Evolutionary conservation across 2,113 vertebrate species (phyloP).

Genomic region (Hippocampus zosterae): DNA sequence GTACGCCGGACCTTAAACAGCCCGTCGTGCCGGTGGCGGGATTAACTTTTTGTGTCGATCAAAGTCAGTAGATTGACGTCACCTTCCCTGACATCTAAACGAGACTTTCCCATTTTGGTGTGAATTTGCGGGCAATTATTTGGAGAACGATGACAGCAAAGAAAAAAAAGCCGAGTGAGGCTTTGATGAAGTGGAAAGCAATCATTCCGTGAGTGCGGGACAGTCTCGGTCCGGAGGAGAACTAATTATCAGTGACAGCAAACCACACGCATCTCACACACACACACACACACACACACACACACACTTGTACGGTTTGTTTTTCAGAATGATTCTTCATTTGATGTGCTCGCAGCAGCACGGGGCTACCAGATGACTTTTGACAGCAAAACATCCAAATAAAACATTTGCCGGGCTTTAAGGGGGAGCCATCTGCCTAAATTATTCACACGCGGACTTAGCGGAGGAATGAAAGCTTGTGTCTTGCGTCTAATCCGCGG

Average conservation of each 20-base stretch:
- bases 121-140: constrained; percentile 3
- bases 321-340: constrained; percentile 6
- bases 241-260: constrained; percentile 64
- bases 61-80: neutral
- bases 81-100: neutral
- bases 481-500: constrained; percentile 66
- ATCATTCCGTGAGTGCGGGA: constrained; percentile 27
- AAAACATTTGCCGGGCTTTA: constrained; percentile 63
- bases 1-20: too few relatives aligned
- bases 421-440: constrained; percentile 54
- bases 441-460: constrained; percentile 69
- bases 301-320: constrained; percentile 33
- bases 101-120: neutral
- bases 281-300: constrained; percentile 48
- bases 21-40: too few relatives aligned
- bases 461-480: constrained; percentile 63
- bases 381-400: constrained; percentile 69
- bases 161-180: neutral
- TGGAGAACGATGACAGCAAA: neutral
- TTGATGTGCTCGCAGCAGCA: constrained; percentile 7
- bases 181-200: constrained; percentile 23
- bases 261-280: constrained; percentile 58
- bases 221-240: constrained; percentile 34
- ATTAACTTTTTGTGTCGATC: neutral
- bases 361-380: constrained; percentile 58